Percentiles rank a stretch among this genome's conserved stretches.
Evolutionary conservation across 2,888 invertebrate genomes (phyloP).

Genomic region (Bugula neritina): DNA sequence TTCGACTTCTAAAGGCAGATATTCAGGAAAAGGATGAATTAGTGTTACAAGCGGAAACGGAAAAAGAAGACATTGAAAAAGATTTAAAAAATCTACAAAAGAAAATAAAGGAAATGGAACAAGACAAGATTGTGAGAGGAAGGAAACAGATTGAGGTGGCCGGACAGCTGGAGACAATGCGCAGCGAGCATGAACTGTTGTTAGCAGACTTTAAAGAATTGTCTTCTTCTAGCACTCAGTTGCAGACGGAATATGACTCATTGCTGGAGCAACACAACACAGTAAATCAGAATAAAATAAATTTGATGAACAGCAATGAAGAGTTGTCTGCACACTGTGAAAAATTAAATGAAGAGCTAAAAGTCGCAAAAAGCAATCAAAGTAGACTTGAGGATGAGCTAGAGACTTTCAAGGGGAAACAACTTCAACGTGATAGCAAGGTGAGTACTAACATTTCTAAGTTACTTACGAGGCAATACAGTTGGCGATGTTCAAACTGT

Average conservation of each 20-base stretch:
- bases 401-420: background rate
- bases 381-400: background rate
- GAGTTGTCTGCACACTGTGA: background rate
- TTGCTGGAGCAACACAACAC: background rate
- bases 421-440: background rate
- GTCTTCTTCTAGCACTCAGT: background rate
- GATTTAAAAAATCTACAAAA: background rate
- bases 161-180: background rate
- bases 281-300: background rate
- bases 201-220: slow-evolving; percentile 7
- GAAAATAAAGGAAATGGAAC: background rate
- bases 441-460: background rate
- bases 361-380: background rate
- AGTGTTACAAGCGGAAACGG: background rate
- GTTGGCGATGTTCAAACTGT: too few relatives aligned
- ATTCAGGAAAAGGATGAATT: background rate
- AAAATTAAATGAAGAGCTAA: background rate
- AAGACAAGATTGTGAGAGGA: background rate
- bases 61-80: background rate
- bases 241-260: slow-evolving; percentile 6
- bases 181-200: background rate
- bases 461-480: too few relatives aligned
- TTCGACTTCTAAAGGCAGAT: background rate
- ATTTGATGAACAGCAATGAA: background rate
- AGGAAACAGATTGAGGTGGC: background rate